Percentiles rank a stretch among this genome's conserved stretches.
Conservation (phyloP, 1,140 invertebrate genomes). For the Drosophila ogumai region DNA sequence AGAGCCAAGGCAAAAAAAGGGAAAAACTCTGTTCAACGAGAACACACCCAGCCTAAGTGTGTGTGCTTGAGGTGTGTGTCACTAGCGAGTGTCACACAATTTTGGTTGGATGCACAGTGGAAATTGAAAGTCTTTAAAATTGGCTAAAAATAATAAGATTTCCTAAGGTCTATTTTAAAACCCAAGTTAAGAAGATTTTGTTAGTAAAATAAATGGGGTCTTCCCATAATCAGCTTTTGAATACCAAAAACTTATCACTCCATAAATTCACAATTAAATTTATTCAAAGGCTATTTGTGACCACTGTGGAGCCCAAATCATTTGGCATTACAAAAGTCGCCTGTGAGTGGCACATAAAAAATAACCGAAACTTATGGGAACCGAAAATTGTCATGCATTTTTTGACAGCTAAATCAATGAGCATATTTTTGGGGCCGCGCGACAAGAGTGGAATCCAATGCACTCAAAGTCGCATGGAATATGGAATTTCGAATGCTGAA, state of each 20-base stretch:
- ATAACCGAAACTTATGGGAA: conserved; percentile 22
- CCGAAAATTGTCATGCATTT: conserved; percentile 64
- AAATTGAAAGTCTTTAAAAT: no score
- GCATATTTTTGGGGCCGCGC: conserved; percentile 56
- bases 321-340: conserved; percentile 38
- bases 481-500: conserved; percentile 17
- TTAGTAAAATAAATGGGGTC: background rate
- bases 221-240: no score
- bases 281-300: conserved; percentile 2
- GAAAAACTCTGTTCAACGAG: conserved; percentile 29
- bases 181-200: background rate
- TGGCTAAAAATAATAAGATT: background rate
- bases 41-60: conserved; percentile 58
- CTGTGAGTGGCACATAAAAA: conserved; percentile 23
- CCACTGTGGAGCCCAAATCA: conserved; percentile 27
- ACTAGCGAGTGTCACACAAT: conserved; percentile 64
- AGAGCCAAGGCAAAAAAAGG: conserved; percentile 51
- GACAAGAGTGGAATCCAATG: conserved; percentile 52
- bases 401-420: conserved; percentile 76
- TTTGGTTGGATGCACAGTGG: conserved; percentile 39
- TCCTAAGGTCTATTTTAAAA: background rate
- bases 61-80: conserved; percentile 24
- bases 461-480: conserved; percentile 38
- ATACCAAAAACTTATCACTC: conserved; percentile 1
- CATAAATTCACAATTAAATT: background rate